Conservation (phyloP, 1,140 invertebrate genomes). For the Bombus picipes region DNA sequence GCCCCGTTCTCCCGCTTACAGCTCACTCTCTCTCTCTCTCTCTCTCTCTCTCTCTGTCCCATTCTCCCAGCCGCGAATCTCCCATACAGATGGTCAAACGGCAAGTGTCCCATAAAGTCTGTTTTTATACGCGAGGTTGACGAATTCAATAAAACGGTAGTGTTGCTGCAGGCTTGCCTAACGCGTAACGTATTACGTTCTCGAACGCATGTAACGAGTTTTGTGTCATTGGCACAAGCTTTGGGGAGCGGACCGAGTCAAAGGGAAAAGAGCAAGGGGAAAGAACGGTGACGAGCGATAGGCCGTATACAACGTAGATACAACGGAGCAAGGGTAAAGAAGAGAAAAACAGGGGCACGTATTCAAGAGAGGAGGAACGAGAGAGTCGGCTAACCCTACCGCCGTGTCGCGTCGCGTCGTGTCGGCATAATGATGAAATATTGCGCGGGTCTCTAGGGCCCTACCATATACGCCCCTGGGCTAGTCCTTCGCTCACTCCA, state of each 20-base stretch:
- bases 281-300: constrained; percentile 17
- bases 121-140: constrained; percentile 75
- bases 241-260: background rate
- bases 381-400: constrained; percentile 74
- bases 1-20: constrained; percentile 34
- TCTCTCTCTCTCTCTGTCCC: constrained; percentile 8
- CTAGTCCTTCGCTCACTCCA: constrained; percentile 69
- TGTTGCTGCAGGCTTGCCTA: constrained; percentile 48
- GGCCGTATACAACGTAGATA: constrained; percentile 10
- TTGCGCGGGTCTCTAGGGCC: constrained; percentile 76
- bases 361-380: background rate
- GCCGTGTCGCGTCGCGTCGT: constrained; percentile 55
- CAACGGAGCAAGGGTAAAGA: constrained; percentile 9
- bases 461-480: constrained; percentile 63
- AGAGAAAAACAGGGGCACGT: constrained; percentile 2
- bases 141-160: constrained; percentile 78
- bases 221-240: constrained; percentile 65
- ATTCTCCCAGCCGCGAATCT: background rate
- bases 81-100: constrained; percentile 75
- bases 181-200: constrained; percentile 68
- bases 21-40: constrained; percentile 11
- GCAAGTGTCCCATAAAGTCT: constrained; percentile 78
- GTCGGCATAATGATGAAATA: constrained; percentile 84
- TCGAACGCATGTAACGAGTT: constrained; percentile 78
- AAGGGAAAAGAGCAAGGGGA: constrained; percentile 24